Conservation (phyloP, 2,113 vertebrate species). For the Pterocles orientalis region DNA sequence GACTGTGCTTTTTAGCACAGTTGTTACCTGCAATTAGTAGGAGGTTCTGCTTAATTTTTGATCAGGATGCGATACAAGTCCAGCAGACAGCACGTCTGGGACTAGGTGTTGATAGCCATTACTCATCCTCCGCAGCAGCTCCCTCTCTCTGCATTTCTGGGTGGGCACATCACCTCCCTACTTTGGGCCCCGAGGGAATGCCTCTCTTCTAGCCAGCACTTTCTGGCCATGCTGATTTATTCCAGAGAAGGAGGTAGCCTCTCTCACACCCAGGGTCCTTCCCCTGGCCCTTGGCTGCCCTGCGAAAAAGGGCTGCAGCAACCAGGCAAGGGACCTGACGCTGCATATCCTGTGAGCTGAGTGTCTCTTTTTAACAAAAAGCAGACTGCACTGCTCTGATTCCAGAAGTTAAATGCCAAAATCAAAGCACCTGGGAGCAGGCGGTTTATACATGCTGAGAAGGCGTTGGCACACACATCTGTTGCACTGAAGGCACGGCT, state of each 20-base stretch:
- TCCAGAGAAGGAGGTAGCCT: neutral
- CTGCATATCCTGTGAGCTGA: neutral
- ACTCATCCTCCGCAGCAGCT: neutral
- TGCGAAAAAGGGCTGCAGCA: neutral
- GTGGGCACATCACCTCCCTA: neutral
- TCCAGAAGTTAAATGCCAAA: neutral
- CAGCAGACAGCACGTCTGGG: neutral
- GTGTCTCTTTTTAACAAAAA: neutral
- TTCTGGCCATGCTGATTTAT: neutral
- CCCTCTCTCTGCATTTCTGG: neutral
- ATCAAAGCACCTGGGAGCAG: neutral
- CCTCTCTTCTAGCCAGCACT: neutral
- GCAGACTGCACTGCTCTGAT: neutral
- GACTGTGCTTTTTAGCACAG: neutral
- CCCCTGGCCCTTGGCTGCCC: neutral
- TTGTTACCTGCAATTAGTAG: neutral
- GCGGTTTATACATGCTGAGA: neutral
- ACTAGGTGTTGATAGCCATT: neutral
- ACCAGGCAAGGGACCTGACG: neutral
- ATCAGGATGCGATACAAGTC: neutral
- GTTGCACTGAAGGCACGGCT: neutral
- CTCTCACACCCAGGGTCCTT: neutral
- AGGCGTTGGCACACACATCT: neutral
- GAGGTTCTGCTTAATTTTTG: neutral
- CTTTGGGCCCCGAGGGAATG: neutral